Conservation (phyloP, 2,888 invertebrate species). For the Stenodera caucasica region DNA sequence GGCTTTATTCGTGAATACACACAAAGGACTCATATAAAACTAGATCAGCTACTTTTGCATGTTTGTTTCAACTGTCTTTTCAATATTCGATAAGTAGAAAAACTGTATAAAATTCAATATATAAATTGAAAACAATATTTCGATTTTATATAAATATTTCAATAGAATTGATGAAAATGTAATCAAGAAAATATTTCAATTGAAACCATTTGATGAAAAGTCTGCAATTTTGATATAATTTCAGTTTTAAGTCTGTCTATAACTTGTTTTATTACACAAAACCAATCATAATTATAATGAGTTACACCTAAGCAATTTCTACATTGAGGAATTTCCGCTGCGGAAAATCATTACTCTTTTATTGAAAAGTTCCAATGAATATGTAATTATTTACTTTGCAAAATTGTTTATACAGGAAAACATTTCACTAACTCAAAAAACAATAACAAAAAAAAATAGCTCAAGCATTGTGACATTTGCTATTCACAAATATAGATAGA, state of each 20-base stretch:
- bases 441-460: too few relatives aligned
- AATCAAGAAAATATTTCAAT: not conserved
- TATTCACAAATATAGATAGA: too few relatives aligned
- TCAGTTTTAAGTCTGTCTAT: too few relatives aligned
- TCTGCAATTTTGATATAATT: too few relatives aligned
- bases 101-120: not conserved
- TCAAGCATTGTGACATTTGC: too few relatives aligned
- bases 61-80: not conserved
- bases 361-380: too few relatives aligned
- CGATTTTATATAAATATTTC: not conserved
- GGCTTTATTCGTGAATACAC: not conserved
- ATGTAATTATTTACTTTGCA: too few relatives aligned
- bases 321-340: not conserved
- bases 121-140: not conserved
- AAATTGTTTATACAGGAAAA: too few relatives aligned
- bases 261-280: not conserved
- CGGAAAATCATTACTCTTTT: not conserved
- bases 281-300: slow-evolving; percentile 3
- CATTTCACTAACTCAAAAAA: too few relatives aligned
- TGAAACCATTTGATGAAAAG: too few relatives aligned
- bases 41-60: not conserved
- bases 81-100: not conserved
- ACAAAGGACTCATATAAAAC: slow-evolving; percentile 3
- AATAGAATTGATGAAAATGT: not conserved
- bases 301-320: not conserved